Conservation (phyloP, 1,140 invertebrate genomes). For the Dendroctonus valens region DNA sequence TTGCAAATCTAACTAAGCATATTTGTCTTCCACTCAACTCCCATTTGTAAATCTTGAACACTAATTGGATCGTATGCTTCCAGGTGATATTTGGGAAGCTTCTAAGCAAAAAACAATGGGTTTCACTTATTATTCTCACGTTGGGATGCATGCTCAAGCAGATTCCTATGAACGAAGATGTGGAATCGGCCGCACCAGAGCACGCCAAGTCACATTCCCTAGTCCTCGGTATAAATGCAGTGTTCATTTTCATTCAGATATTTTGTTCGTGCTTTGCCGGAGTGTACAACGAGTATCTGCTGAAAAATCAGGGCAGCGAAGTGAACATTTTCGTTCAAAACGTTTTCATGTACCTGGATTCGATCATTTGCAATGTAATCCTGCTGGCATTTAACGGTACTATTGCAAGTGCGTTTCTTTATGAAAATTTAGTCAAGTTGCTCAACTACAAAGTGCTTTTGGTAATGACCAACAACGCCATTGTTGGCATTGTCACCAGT, state of each 20-base stretch:
- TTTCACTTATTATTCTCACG: slow-evolving; percentile 83
- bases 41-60: not conserved
- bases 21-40: not conserved
- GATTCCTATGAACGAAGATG: slow-evolving; percentile 60
- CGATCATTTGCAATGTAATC: slow-evolving; percentile 83
- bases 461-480: slow-evolving; percentile 87
- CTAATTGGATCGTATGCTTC: slow-evolving; percentile 31
- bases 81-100: slow-evolving; percentile 85
- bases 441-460: slow-evolving; percentile 69
- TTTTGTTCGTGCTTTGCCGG: slow-evolving; percentile 92
- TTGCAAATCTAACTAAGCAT: not conserved
- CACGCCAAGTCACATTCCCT: slow-evolving; percentile 52
- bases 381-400: slow-evolving; percentile 68
- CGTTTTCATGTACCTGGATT: slow-evolving; percentile 94
- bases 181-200: slow-evolving; percentile 22
- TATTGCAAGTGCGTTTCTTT: slow-evolving; percentile 58
- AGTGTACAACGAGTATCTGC: slow-evolving; percentile 93
- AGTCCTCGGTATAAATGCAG: slow-evolving; percentile 65
- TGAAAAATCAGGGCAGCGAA: slow-evolving; percentile 80
- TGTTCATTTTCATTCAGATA: slow-evolving; percentile 80
- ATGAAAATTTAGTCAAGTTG: slow-evolving; percentile 58
- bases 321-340: slow-evolving; percentile 93
- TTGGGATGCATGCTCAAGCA: slow-evolving; percentile 91
- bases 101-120: slow-evolving; percentile 82
- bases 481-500: slow-evolving; percentile 90